Conservation (phyloP, 1,140 invertebrate species). For the Charaxes varanes region DNA sequence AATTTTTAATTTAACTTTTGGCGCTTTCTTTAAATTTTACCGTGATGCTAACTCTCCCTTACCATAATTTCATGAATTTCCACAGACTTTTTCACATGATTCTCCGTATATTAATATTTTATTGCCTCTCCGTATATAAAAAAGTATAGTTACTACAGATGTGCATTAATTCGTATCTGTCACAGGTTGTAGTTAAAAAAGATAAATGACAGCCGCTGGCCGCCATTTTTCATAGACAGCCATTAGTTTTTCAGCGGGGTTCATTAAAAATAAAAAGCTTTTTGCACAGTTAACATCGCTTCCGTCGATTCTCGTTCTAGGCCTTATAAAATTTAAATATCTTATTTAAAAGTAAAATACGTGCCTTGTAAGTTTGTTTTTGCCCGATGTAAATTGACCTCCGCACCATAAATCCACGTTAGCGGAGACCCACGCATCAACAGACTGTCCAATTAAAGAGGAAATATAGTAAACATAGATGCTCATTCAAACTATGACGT, state of each 20-base stretch:
- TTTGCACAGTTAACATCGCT: constrained; percentile 2
- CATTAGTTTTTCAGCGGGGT: neutral
- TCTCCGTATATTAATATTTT: no score
- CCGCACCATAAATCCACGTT: constrained; percentile 13
- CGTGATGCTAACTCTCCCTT: no score
- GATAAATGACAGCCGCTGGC: neutral
- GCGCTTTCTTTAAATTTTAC: no score
- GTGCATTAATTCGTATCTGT: no score
- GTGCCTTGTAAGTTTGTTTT: constrained; percentile 13
- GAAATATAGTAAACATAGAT: neutral
- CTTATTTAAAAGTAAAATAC: constrained; percentile 17
- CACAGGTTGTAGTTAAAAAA: no score
- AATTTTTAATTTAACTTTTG: no score
- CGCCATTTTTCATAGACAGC: neutral
- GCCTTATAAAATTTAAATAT: constrained; percentile 15
- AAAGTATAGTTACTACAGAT: no score
- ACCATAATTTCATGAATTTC: no score
- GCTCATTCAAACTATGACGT: no score
- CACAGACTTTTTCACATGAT: no score
- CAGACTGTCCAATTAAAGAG: constrained; percentile 8
- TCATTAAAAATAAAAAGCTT: constrained; percentile 9
- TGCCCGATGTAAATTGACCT: constrained; percentile 15
- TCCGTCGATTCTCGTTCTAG: constrained; percentile 1
- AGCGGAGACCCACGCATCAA: constrained; percentile 8
- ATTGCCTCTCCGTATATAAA: no score